Base-by-base conservation (phyloP, 2,888 invertebrate genomes). In the Trachelus stipa region DNA sequence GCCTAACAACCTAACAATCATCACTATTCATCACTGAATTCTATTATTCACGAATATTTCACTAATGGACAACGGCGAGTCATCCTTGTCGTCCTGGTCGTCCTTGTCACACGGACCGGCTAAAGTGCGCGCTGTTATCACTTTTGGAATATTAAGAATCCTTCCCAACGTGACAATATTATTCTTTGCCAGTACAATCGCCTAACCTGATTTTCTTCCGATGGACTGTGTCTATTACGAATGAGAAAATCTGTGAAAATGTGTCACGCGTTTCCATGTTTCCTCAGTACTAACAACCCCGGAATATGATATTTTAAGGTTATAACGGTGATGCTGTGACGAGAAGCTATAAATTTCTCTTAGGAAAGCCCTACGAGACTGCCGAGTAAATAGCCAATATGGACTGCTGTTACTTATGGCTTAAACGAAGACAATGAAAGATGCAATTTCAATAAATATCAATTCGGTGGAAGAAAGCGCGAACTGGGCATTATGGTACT, bases 11-110 rank as follows among this genome's bases (percentile, higher is more conserved):
- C 83, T 87, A 86, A 87, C 84, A 84, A 84, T 83, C 81, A 81
- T 81, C 81, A 79, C 83, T 85, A 86, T 87, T 88, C 86, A 83
- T 88, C 86, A 87, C 86, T 85, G 83, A 82, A 80, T 86, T 84
- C 83, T 82, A 82, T 84, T 84, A 83, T 77, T 79, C 79, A 68
- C 75, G 75, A 81, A 75, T 86, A 83, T 81, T 83, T 83, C 80
- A 77, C 79, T 81, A 81, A 79, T 81, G 76, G 79, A 83, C 81
- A 83, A 75, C 71, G 31, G 31, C 31, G 9, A 56, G 23, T 56
- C 56, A 56, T 56, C 23, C 56, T 56, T 23, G 2, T 12, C 12
- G 12, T 40, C 40, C 40, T 40, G 0, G 2, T 40, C 40, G 34
- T 40, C 40, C 40, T 56, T 9, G 2, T 56, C 56, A 9, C 23